Base-by-base conservation (phyloP, 2,797 vertebrate species). In the Sparidentex hasta region DNA sequence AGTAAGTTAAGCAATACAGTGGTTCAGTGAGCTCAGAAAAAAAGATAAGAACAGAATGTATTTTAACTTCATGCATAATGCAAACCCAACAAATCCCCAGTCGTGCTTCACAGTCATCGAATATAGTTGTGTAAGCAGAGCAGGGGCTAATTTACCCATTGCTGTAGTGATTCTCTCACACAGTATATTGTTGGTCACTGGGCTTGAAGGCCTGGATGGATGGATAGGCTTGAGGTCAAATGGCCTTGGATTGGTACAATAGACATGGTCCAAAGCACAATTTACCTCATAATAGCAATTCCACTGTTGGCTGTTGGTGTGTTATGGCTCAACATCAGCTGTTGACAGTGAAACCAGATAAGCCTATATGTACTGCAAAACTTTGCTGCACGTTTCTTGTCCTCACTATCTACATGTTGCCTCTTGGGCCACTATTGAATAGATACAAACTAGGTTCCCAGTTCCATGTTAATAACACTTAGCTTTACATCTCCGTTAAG, bases 141-240 rank as follows among this genome's bases (percentile, higher is more conserved):
- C 54, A 68, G 18, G 65, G 23, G 12, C n/a, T 72, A 75, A 61
- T 64, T 66, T 21, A 55, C 65, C 56, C 69, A 16, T 54, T 43
- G 50, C n/a, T n/a, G n/a, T 38, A 16, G 63, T 64, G 48, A 44
- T 65, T 58, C 65, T 75, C 43, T 47, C 76, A 72, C 74, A 63
- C 48, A 57, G 21, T 62, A 25, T 51, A 74, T 78, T 83, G 65
- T 81, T 85, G 82, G 90, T 86, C 81, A 89, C 76, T 86, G 69
- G 81, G 81, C 81, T 91, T 87, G n/a, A n/a, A n/a, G n/a, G n/a
- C n/a, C n/a, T n/a, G n/a, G n/a, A n/a, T n/a, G n/a, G n/a, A n/a
- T 73, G 82, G 70, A 74, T 70, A 79, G 77, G 71, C 84, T 80
- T 55, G 43, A 55, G 82, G 88, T 79, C 72, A 81, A 52, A 78